Base-by-base conservation (phyloP, 64 coral and sea anemone genomes). In the Pocillopora verrucosa region DNA sequence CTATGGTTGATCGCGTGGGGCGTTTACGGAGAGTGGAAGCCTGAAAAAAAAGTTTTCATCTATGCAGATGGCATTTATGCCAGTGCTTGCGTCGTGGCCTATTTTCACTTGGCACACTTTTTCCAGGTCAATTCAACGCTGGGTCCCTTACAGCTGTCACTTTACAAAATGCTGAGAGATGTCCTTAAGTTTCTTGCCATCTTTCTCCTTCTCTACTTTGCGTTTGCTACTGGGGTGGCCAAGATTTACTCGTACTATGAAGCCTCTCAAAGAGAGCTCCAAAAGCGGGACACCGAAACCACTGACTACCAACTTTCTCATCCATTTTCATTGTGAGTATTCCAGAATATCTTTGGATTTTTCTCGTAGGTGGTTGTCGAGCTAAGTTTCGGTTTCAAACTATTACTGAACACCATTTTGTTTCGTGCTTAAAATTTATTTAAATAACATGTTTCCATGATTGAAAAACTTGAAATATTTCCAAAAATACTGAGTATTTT, bases 211-310 rank as follows among this genome's bases (percentile, higher is more conserved):
- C 64, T 89, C 26, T 89, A 65, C 75, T 7, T 80, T 4, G 76
- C 88, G 13, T 89, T 89, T 58, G 87, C 74, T 13, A 77, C 61
- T 12, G 87, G 73, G 34, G 75, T 77, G 15, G 24, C 74, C 11
- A 78, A 80, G 36, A 62, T 89, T 16, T 89, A 89, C 63, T 89
- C 88, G 22, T 89, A 67, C 34, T 89, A 89, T 60, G 75, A 62
- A 9, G 75, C 70, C n/a, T 75, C 75, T 30, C 45, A 88, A 72
- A 74, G 20, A 5, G 60, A 76, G 16, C 73, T 88, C 22, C 3
- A 16, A 36, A 22, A 56, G 56, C 10, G 56, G 34, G 30, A 58
- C 67, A 25, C 61, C 17, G 59, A 14, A 45, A 41, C 22, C 22
- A 86, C 15, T 16, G 1, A 16, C 11, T 20, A 20, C 41, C 41